Base-by-base conservation (phyloP, 2,113 vertebrate genomes). In the Anoura caudifer region DNA sequence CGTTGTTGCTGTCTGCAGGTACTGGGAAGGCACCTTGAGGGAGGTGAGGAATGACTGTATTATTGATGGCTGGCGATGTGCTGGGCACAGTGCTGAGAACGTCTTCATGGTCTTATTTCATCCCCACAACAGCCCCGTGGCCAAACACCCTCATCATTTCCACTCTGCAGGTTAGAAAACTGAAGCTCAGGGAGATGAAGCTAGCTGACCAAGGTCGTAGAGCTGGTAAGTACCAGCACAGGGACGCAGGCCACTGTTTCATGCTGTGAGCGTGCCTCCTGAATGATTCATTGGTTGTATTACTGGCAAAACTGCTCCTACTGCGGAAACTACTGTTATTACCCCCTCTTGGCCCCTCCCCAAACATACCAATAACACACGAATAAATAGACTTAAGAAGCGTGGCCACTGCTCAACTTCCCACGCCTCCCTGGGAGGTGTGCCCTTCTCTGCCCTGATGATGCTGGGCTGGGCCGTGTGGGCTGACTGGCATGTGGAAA, bases 1-100 rank as follows among this genome's bases (percentile, higher is more conserved):
- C 14, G 1, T 26, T 20, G 67, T 1, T 2, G 28, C 47, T 4
- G 38, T 36, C 63, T 45, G n/a, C 0, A 0, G 28, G 5, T 17
- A 4, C 22, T 3, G 52, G 33, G 33, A 87, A 72, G 63, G 28
- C 33, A 7, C 38, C 1, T 0, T 0, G 22, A 19, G 52, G 69
- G 36, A 43, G 22, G 10, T 12, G 5, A 84, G 22, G 69, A 26
- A 8, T 87, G 13, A 17, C 28, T 36, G 10, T 3, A 3, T 43
- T 28, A 63, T 8, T 70, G 45, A 36, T 36, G 6, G 33, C 6
- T 20, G 7, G 17, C 45, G 28, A 1, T 14, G 47, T 45, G 16
- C 28, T 36, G 28, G 36, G 47, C 22, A 4, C 41, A n/a, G 41
- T 20, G 75, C 33, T 7, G 56, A 83, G 65, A 63, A 26, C 19